phyloP scores from a whole-genome alignment of 1,140 invertebrate species.

The Matsumurasca onukii region DNA sequence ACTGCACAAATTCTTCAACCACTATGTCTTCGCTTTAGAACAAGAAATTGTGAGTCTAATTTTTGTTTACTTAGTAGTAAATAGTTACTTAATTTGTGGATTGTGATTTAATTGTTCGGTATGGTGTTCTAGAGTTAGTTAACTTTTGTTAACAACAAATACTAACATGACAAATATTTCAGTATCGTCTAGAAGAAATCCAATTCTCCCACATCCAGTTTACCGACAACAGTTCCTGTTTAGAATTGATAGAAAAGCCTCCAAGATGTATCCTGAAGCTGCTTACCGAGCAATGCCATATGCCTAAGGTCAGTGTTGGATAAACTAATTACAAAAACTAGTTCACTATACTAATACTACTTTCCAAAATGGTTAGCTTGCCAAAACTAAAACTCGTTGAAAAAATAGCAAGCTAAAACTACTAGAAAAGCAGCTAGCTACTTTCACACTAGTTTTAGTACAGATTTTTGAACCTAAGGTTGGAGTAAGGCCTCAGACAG shows the following conservation, averaged over 20 bases:
- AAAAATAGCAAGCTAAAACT: too few species aligned
- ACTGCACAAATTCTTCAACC: constrained; percentile 98
- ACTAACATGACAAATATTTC: too few species aligned
- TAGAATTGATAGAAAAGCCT: constrained; percentile 89
- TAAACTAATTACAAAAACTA: too few species aligned
- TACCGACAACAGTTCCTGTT: constrained; percentile 85
- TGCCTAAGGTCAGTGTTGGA: constrained; percentile 70
- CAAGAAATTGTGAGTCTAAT: constrained; percentile 79
- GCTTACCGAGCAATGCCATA: constrained; percentile 89
- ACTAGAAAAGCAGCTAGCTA: too few species aligned
- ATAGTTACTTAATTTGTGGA: background rate
- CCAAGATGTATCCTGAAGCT: constrained; percentile 85
- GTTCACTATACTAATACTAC: too few species aligned
- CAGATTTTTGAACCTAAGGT: too few species aligned
- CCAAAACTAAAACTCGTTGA: too few species aligned
- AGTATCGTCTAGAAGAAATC: constrained; percentile 89
- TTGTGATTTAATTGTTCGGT: background rate
- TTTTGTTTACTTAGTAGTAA: background rate
- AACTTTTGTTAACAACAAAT: too few species aligned
- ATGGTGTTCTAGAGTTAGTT: background rate
- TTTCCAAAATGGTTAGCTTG: too few species aligned
- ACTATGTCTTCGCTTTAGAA: constrained; percentile 90
- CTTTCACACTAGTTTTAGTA: too few species aligned
- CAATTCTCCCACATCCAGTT: constrained; percentile 87
- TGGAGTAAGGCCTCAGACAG: too few species aligned